These are phyloP conservation scores for Rhinogobius similis DNA, from an alignment of 2,113 vertebrate genomes.

Conservation along the genomic window DNA sequence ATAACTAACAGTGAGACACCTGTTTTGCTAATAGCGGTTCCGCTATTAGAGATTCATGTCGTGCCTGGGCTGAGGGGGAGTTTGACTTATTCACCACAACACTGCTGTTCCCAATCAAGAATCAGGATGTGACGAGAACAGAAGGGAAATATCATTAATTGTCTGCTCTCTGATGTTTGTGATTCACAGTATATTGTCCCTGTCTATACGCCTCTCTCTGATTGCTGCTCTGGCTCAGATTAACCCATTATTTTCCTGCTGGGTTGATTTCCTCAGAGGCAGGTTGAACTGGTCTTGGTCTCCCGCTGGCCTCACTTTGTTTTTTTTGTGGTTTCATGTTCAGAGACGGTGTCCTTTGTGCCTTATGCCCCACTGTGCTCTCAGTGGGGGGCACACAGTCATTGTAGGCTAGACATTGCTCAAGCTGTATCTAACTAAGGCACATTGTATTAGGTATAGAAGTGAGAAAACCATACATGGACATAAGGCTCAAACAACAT, in stretches of 20 bases:
- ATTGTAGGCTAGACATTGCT: too few relatives aligned
- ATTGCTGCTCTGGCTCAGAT: background rate
- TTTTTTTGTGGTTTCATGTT: background rate
- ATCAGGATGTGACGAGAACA: background rate
- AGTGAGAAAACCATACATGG: too few relatives aligned
- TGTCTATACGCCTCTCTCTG: background rate
- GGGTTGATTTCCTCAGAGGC: background rate
- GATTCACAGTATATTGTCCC: background rate
- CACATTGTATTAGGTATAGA: too few relatives aligned
- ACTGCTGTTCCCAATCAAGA: slow-evolving; percentile 2
- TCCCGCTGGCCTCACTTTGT: too few relatives aligned
- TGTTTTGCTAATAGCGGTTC: background rate
- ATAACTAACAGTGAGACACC: background rate
- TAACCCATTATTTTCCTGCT: background rate
- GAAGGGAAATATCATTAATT: background rate
- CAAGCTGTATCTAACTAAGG: background rate
- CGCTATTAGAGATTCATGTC: background rate
- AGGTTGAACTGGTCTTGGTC: background rate
- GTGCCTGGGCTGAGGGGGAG: background rate
- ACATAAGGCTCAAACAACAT: too few relatives aligned
- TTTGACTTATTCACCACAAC: background rate
- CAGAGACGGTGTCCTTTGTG: background rate
- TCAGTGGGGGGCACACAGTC: background rate
- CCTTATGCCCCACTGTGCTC: background rate
- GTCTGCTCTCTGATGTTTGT: background rate